Conservation (phyloP, 92 coral and sea anemone genomes). For the Metridium senile region DNA sequence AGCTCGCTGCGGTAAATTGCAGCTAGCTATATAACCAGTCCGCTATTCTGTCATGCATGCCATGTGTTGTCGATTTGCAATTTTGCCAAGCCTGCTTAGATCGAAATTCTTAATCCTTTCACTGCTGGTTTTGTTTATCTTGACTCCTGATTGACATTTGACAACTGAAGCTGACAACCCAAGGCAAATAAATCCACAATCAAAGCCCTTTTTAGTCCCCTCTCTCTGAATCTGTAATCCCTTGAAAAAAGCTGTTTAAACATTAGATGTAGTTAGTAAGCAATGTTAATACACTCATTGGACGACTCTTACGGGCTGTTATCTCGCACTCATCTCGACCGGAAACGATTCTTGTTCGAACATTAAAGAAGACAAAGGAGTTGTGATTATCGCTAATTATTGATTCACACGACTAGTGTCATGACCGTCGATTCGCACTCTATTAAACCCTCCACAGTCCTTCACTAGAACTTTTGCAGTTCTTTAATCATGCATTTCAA, state of each 20-base stretch:
- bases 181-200: constrained; percentile 35
- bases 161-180: constrained; percentile 25
- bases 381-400: constrained; percentile 84
- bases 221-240: constrained; percentile 25
- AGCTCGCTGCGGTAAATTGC: not conserved
- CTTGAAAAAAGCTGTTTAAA: constrained; percentile 29
- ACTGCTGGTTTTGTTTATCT: constrained; percentile 13
- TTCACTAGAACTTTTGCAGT: not conserved
- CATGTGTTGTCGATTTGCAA: constrained; percentile 29
- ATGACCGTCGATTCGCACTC: constrained; percentile 5
- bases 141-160: constrained; percentile 28
- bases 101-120: constrained; percentile 18
- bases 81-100: constrained; percentile 30
- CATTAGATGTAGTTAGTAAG: constrained; percentile 13
- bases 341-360: constrained; percentile 92
- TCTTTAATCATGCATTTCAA: not conserved
- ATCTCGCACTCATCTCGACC: constrained; percentile 83
- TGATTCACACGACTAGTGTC: constrained; percentile 66
- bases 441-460: not conserved
- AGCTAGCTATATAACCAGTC: not conserved
- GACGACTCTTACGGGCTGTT: constrained; percentile 52
- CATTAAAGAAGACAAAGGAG: constrained; percentile 88
- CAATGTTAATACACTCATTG: constrained; percentile 42
- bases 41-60: not conserved
- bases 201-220: constrained; percentile 19